Percentiles rank a stretch among this genome's conserved stretches.
Conservation (phyloP, 2,797 vertebrate genomes). For the Sebastes elongatus region DNA sequence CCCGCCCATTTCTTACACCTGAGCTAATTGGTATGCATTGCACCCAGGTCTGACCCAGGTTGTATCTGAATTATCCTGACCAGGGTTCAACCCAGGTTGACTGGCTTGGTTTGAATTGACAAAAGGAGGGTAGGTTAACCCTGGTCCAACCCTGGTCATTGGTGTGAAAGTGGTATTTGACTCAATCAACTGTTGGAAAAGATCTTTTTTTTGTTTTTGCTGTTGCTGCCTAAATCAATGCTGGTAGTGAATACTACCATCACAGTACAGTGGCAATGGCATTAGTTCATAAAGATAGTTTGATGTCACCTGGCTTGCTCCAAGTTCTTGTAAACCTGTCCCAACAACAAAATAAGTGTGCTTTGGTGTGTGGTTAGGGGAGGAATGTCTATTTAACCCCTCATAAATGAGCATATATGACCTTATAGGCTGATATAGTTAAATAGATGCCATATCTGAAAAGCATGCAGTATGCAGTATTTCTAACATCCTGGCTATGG, state of each 20-base stretch:
- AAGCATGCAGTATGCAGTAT: neutral
- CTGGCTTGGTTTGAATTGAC: too few relatives aligned
- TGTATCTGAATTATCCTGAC: too few relatives aligned
- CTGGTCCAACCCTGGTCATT: too few relatives aligned
- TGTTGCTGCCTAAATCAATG: neutral
- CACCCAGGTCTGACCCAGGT: too few relatives aligned
- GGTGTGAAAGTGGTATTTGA: neutral
- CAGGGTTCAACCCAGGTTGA: too few relatives aligned
- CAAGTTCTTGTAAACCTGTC: neutral
- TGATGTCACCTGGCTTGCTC: neutral
- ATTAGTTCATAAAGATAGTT: neutral
- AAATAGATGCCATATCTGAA: neutral
- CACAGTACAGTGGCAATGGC: neutral
- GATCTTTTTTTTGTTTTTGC: fast-evolving
- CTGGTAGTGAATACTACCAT: neutral
- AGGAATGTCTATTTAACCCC: too few relatives aligned
- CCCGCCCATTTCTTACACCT: too few relatives aligned
- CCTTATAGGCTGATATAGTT: neutral
- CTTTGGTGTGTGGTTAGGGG: neutral
- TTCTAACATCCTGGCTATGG: neutral
- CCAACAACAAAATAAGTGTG: neutral
- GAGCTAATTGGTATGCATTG: too few relatives aligned
- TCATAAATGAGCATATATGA: neutral
- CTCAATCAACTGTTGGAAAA: neutral
- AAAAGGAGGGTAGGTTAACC: too few relatives aligned